These are phyloP conservation scores for Araneus ventricosus DNA, from an alignment of 1,140 invertebrate species.

Conservation along the genomic window DNA sequence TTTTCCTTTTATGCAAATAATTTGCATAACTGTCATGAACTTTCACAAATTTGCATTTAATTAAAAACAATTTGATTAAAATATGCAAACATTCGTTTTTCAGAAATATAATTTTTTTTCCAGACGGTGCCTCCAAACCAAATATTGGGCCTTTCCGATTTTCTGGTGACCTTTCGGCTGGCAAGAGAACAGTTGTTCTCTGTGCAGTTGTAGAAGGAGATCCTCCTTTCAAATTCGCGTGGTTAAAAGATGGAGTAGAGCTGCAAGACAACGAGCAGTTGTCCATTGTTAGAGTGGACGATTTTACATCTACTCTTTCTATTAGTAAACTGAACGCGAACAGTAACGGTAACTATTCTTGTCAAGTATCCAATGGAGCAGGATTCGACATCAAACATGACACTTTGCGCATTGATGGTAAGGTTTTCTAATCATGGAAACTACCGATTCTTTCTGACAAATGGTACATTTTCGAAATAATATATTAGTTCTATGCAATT, in stretches of 20 bases:
- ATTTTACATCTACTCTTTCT: background rate
- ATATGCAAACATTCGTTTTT: no score
- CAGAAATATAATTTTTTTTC: background rate
- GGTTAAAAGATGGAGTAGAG: constrained; percentile 75
- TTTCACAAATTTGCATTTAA: no score
- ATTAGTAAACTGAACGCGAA: background rate
- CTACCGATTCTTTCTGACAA: no score
- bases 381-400: background rate
- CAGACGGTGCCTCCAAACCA: constrained; percentile 7
- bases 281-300: background rate
- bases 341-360: constrained; percentile 51
- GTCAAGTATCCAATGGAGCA: background rate
- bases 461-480: no score
- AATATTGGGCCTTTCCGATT: constrained; percentile 75
- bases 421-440: background rate
- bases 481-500: no score
- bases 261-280: background rate
- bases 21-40: no score
- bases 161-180: constrained; percentile 83
- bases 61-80: no score
- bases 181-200: constrained; percentile 84
- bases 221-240: constrained; percentile 76
- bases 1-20: no score
- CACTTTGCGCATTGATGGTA: background rate
- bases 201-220: constrained; percentile 76